Percentiles rank a stretch among this genome's conserved stretches.
phyloP scores from a whole-genome alignment of 2,888 invertebrate species.

The Hirtodrosophila duncani region DNA sequence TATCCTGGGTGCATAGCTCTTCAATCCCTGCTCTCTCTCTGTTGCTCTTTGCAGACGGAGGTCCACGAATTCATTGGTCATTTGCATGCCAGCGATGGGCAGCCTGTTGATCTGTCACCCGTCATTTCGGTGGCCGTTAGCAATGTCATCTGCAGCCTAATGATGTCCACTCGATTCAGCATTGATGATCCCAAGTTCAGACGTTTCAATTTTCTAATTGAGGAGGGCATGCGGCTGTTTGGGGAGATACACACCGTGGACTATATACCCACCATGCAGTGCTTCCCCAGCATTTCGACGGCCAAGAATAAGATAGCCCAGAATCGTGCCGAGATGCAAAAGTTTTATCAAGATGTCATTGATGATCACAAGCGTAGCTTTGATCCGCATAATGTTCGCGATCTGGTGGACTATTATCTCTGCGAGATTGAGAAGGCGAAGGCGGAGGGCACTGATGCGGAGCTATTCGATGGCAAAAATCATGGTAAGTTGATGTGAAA shows the following conservation, averaged over 20 bases:
- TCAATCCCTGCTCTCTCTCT: not conserved
- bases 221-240: conserved; percentile 93
- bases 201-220: conserved; percentile 90
- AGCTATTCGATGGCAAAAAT: conserved; percentile 90
- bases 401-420: conserved; percentile 91
- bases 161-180: conserved; percentile 92
- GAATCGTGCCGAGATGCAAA: conserved; percentile 91
- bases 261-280: conserved; percentile 88
- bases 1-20: not conserved
- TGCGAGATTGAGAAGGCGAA: conserved; percentile 91
- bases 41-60: conserved; percentile 81
- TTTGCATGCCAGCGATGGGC: conserved; percentile 82
- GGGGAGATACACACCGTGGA: conserved; percentile 90
- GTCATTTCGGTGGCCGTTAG: conserved; percentile 89
- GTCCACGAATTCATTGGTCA: conserved; percentile 86
- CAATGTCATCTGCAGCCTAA: conserved; percentile 93
- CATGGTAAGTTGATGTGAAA: conserved; percentile 82
- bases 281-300: conserved; percentile 82
- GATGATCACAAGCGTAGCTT: conserved; percentile 89
- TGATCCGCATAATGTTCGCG: conserved; percentile 86
- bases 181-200: conserved; percentile 87
- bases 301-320: conserved; percentile 82
- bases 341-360: conserved; percentile 90
- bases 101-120: conserved; percentile 86
- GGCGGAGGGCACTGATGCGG: conserved; percentile 85